Percentiles rank a stretch among this genome's conserved stretches.
Conservation (phyloP, 2,113 vertebrate species). For the Malurus alboscapulatus region DNA sequence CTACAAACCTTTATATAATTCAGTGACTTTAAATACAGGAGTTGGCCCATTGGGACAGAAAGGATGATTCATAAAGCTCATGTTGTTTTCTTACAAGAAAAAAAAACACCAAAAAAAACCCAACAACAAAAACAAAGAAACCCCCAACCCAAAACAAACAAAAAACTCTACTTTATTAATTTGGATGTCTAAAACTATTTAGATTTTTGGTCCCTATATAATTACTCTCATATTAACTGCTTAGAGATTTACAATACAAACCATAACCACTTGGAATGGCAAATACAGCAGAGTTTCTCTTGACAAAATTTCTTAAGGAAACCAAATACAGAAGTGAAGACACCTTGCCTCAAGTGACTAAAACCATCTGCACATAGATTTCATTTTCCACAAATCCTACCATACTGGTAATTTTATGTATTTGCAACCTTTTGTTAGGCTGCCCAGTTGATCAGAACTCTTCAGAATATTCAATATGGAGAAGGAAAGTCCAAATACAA, state of each 20-base stretch:
- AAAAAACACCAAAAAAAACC: not conserved
- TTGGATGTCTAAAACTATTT: not conserved
- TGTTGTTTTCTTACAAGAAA: not conserved
- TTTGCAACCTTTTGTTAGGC: not conserved
- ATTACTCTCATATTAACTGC: not conserved
- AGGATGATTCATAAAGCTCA: not conserved
- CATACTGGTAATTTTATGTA: not conserved
- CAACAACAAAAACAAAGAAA: not conserved
- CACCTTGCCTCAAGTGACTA: not conserved
- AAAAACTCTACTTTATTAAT: fast-evolving
- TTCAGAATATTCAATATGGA: not conserved
- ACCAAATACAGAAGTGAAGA: not conserved
- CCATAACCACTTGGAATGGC: not conserved
- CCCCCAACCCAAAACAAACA: not conserved
- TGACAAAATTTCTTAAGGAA: not conserved
- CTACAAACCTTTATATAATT: conserved; percentile 19
- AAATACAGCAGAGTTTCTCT: not conserved
- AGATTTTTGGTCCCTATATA: not conserved
- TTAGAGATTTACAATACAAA: not conserved
- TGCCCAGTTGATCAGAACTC: not conserved
- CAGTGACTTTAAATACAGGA: not conserved
- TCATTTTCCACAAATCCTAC: not conserved
- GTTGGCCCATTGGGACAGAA: not conserved
- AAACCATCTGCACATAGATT: fast-evolving
- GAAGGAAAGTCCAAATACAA: not conserved